Conservation (phyloP, 1,140 invertebrate species). For the Pemphigus obesinymphae region DNA sequence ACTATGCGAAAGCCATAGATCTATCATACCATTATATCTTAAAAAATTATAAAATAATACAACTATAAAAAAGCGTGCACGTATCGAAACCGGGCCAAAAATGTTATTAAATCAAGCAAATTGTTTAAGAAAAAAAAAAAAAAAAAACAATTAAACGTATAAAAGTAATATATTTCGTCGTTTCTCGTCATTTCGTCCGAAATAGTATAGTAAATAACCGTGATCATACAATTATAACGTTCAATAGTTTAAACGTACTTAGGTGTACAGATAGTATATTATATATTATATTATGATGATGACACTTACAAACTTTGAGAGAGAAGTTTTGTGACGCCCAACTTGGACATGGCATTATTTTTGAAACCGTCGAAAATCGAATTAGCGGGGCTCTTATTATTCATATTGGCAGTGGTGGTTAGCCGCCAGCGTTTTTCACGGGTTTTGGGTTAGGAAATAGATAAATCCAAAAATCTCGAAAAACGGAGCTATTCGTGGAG, state of each 20-base stretch:
- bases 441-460: no score
- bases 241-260: no score
- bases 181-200: neutral
- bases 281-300: neutral
- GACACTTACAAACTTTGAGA: conserved; percentile 61
- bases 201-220: neutral
- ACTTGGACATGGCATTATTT: conserved; percentile 65
- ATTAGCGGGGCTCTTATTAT: conserved; percentile 25
- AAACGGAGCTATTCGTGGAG: no score
- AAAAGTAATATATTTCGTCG: no score
- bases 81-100: neutral
- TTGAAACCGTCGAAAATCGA: conserved; percentile 65
- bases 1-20: no score
- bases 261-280: no score
- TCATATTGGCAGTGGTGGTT: no score
- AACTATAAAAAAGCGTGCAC: neutral
- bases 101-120: neutral
- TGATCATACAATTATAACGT: no score
- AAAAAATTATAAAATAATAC: neutral
- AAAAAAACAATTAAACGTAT: no score
- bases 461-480: no score
- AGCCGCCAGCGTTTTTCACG: neutral
- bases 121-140: no score
- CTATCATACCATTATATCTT: no score
- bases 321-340: conserved; percentile 65